Base-by-base conservation (phyloP, 2,888 invertebrate genomes). In the Ophion costatus region DNA sequence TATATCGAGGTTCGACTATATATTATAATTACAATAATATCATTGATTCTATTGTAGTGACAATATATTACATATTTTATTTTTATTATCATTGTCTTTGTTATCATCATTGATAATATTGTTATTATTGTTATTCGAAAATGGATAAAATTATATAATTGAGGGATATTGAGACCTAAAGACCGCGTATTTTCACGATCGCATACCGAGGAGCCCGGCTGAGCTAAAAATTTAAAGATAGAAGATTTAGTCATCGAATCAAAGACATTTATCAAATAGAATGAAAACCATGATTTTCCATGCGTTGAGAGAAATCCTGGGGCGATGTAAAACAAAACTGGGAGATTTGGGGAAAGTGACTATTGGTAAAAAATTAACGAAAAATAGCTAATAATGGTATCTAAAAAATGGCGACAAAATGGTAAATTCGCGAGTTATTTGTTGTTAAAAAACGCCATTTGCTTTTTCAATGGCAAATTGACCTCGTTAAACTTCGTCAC, bases 251-350 rank as follows among this genome's bases (percentile, higher is more conserved):
- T 56, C 38, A n/a, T 73, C 78, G 82, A 33, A 33, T 33, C 14
- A 38, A 66, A 66, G 51, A 20, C 0, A 45, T 9, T 3, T 45
- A 29, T 20, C 17, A 17, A 29, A 66, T n/a, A 70, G 70, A 70
- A 59, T 24, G 11, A 75, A 56, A 75, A 76, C 42, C 71, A 82
- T 38, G 74, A 78, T 84, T 89, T 89, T 89, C 88, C 88, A 88
- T 88, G 89, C 89, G 89, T 89, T 89, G 89, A 88, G 87, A 88
- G 86, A 82, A 83, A 87, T 86, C 45, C 11, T 45, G 14, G 45
- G 10, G 45, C 45, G 1, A 45, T 14, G 45, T 0, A 4, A 45
- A 11, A 14, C 45, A 2, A 45, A 45, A 45, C 3, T 45, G 14
- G 45, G 14, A 3, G 14, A 14, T 45, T 45, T 14, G 10, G 1